phyloP scores from a whole-genome alignment of 1,140 invertebrate genomes.

The Vanessa tameamea region DNA sequence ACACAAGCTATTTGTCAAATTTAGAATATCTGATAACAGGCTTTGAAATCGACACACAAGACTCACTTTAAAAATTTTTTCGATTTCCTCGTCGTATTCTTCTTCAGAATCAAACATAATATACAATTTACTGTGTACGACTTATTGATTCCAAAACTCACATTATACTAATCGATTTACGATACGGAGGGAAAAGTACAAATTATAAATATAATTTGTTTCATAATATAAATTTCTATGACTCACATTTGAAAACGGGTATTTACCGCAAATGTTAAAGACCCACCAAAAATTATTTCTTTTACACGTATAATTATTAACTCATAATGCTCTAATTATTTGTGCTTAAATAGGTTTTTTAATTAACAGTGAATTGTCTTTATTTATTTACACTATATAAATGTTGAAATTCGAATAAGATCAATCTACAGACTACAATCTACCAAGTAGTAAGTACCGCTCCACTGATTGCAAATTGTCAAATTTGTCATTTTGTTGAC shows the following conservation, averaged over 20 bases:
- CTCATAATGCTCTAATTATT: neutral
- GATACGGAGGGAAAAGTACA: neutral
- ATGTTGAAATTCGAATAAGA: neutral
- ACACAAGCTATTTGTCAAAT: neutral
- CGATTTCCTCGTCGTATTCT: conserved; percentile 11
- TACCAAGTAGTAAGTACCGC: neutral
- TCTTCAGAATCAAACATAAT: conserved; percentile 26
- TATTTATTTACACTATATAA: conserved; percentile 5
- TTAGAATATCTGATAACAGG: neutral
- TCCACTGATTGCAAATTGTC: neutral
- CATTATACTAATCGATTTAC: neutral
- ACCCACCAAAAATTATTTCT: neutral
- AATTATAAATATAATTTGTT: neutral
- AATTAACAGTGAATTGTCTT: neutral
- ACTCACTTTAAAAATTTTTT: neutral
- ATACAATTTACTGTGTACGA: neutral
- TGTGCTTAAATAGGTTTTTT: neutral
- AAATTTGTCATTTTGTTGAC: neutral
- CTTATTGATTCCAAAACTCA: neutral
- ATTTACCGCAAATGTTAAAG: conserved; percentile 12
- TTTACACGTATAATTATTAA: neutral
- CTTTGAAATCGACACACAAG: neutral
- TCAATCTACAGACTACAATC: neutral
- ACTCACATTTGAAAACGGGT: conserved; percentile 22
- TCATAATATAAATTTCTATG: neutral